These are phyloP conservation scores for Eptesicus fuscus DNA, from an alignment of 2,113 vertebrate species.

Conservation along the genomic window DNA sequence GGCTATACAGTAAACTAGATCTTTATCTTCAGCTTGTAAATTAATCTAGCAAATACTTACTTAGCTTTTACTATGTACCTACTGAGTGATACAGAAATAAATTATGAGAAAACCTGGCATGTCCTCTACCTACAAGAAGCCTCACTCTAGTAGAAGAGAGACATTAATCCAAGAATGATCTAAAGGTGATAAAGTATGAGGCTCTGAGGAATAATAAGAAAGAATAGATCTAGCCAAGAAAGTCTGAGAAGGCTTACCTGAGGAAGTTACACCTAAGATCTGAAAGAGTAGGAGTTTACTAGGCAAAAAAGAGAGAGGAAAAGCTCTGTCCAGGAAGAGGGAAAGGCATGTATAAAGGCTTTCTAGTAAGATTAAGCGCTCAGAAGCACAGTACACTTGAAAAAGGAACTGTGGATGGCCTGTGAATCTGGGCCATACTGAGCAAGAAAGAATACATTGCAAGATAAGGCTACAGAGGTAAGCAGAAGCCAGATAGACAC, in stretches of 20 bases:
- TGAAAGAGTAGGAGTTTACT: neutral
- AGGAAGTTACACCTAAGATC: neutral
- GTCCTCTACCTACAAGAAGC: neutral
- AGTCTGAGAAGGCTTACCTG: neutral
- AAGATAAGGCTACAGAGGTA: neutral
- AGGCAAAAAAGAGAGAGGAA: neutral
- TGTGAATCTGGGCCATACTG: neutral
- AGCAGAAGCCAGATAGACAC: neutral
- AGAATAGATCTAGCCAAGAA: neutral
- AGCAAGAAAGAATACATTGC: neutral
- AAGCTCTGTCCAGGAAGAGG: neutral
- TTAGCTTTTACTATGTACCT: neutral
- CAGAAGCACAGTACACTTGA: neutral
- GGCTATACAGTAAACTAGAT: neutral
- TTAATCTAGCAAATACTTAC: slow-evolving; percentile 28
- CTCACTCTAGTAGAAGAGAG: neutral
- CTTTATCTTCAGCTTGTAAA: neutral
- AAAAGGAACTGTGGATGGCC: neutral
- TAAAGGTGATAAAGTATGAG: neutral
- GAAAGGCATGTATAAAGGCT: neutral
- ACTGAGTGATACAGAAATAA: neutral
- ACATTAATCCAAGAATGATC: neutral
- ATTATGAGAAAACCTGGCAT: neutral
- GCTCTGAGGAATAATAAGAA: neutral
- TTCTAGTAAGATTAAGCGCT: neutral